Conservation (phyloP, 1,140 invertebrate genomes). For the Lepidostoma basale region DNA sequence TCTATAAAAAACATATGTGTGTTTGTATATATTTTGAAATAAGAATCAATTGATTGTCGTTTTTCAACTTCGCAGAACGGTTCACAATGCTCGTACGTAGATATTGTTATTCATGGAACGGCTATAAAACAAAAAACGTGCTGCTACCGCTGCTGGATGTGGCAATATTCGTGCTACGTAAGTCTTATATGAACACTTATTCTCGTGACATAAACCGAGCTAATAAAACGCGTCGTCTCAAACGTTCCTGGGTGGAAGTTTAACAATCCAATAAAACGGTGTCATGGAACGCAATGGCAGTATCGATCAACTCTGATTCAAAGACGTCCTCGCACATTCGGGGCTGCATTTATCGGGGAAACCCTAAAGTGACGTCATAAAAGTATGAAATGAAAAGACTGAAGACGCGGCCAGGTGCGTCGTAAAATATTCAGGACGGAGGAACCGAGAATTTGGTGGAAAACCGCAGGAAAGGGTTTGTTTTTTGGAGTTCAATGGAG, state of each 20-base stretch:
- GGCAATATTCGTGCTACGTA: conserved; percentile 12
- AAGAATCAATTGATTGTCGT: too few relatives aligned
- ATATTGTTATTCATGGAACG: too few relatives aligned
- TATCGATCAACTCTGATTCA: conserved; percentile 42
- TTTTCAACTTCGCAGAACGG: too few relatives aligned
- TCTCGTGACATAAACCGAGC: conserved; percentile 6
- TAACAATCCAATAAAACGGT: conserved; percentile 36
- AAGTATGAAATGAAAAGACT: conserved; percentile 41
- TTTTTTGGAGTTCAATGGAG: too few relatives aligned
- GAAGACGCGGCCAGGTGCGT: conserved; percentile 37
- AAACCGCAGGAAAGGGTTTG: background rate
- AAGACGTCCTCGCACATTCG: conserved; percentile 19
- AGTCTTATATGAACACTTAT: conserved; percentile 25
- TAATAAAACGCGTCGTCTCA: conserved; percentile 18
- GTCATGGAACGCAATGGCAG: conserved; percentile 7
- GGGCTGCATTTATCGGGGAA: conserved; percentile 38
- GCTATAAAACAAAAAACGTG: background rate
- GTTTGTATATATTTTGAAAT: too few relatives aligned
- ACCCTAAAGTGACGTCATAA: conserved; percentile 42
- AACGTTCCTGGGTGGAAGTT: conserved; percentile 6
- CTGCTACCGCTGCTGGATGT: background rate
- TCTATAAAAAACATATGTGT: too few relatives aligned
- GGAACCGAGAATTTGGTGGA: conserved; percentile 2
- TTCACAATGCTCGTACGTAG: too few relatives aligned
- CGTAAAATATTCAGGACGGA: conserved; percentile 33